A percentile compares a stretch with the other conserved stretches of the same genome.
These are phyloP conservation scores for Patella caerulea DNA, from an alignment of 2,888 invertebrate species.

Conservation along the genomic window DNA sequence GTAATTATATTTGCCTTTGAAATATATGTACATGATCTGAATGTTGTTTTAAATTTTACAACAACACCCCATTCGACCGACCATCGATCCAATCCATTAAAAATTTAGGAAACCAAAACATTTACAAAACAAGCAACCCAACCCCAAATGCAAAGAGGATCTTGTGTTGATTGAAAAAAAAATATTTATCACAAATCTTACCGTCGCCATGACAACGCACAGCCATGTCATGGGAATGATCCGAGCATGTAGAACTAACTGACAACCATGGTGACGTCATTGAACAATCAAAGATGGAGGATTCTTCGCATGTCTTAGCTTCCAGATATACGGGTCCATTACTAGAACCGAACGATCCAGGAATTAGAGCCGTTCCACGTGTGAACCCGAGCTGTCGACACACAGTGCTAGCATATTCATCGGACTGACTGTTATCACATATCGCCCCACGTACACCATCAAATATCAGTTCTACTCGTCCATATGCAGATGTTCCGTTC, in stretches of 20 bases:
- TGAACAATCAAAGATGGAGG: conserved; percentile 47
- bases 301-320: conserved; percentile 48
- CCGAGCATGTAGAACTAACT: conserved; percentile 37
- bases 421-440: conserved; percentile 70
- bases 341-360: conserved; percentile 48
- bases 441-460: conserved; percentile 52
- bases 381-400: conserved; percentile 53
- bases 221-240: conserved; percentile 49
- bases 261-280: conserved; percentile 47
- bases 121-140: no score
- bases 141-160: no score
- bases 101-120: no score
- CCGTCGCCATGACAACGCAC: conserved; percentile 53
- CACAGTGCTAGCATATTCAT: conserved; percentile 78
- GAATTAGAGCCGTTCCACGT: conserved; percentile 41
- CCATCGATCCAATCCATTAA: no score
- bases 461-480: conserved; percentile 53
- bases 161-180: no score
- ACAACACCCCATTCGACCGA: no score
- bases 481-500: conserved; percentile 34
- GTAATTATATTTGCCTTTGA: no score
- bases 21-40: no score
- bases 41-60: no score
- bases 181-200: conserved; percentile 17
- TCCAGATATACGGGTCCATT: conserved; percentile 52